These are phyloP conservation scores for Bombycilla garrulus DNA, from an alignment of 2,113 vertebrate genomes.

Conservation along the genomic window DNA sequence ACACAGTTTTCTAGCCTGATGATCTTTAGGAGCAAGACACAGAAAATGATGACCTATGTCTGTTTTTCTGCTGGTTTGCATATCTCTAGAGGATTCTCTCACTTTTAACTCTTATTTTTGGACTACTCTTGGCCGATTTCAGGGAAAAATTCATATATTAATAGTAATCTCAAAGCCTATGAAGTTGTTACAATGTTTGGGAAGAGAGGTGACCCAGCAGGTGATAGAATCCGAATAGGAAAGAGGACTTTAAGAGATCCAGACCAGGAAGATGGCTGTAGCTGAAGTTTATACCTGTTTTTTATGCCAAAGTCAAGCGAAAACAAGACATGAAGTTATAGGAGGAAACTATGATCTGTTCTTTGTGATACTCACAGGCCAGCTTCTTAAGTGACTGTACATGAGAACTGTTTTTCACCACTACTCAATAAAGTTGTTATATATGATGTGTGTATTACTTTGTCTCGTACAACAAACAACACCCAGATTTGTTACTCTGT, in stretches of 20 bases:
- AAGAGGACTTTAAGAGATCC: not conserved
- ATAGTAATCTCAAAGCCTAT: not conserved
- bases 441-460: not conserved
- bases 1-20: not conserved
- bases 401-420: not conserved
- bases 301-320: not conserved
- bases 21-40: not conserved
- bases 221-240: not conserved
- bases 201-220: not conserved
- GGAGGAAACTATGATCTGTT: not conserved
- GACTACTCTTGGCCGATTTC: not conserved
- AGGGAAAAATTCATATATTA: not conserved
- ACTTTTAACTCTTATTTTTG: not conserved
- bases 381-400: not conserved
- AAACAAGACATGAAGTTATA: not conserved
- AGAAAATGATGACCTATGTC: not conserved
- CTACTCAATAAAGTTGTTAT: constrained; percentile 32
- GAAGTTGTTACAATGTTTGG: not conserved
- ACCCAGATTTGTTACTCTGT: not conserved
- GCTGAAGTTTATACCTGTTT: not conserved
- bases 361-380: not conserved
- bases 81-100: not conserved
- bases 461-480: not conserved
- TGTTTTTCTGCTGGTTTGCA: not conserved
- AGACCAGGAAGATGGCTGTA: not conserved